Evolutionary conservation across 2,113 vertebrate species (phyloP), one percentile per base, ranked within the genome.

Genomic region (Falcunculus frontatus): DNA sequence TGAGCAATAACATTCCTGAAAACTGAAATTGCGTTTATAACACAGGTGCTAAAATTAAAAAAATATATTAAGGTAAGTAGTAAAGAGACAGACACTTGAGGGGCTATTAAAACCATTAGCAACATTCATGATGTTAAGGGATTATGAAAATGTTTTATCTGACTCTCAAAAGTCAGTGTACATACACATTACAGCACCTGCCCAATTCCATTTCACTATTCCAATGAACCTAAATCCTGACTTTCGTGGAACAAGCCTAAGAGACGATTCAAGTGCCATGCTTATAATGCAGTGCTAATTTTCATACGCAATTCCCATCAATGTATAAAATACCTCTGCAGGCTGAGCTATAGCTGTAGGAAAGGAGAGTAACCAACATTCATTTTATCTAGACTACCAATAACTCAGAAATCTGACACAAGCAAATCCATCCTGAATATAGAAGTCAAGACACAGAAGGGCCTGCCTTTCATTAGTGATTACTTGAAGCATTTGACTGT

Each of bases 121-220:
- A 63, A 68, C 1, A 2, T n/a, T 26, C 2, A 7, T n/a, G 9
- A 44, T 6, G 5, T 56, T 73, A 60, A 52, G 2, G 5, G 57
- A 65, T 63, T 65, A 86, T 18, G 35, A 69, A 86, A 37, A 41
- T 5, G 7, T 22, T 93, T 62, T 39, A 62, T 19, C 16, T 57
- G 30, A 63, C 26, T 41, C 27, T 26, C 13, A 44, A 12, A 80
- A 65, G 13, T 72, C 50, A 42, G 32, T 2, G 10, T 44, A 62
- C 10, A 29, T 16, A 37, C 14, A 27, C 52, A 55, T 53, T 67
- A 62, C 19, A 76, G 46, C 21, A 67, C 29, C 9, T 9, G 9
- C 7, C 44, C n/a, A 13, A 64, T 57, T 70, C 22, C 65, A 30
- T 75, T 63, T 57, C 56, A 44, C 15, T 73, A 4, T 18, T 77